Percentiles rank a stretch among this genome's conserved stretches.
Evolutionary conservation across 30 jellyfish, hydroid and myxozoan genomes (phyloP).

Genomic region (Aurelia aurita complex sp. Pacific): DNA sequence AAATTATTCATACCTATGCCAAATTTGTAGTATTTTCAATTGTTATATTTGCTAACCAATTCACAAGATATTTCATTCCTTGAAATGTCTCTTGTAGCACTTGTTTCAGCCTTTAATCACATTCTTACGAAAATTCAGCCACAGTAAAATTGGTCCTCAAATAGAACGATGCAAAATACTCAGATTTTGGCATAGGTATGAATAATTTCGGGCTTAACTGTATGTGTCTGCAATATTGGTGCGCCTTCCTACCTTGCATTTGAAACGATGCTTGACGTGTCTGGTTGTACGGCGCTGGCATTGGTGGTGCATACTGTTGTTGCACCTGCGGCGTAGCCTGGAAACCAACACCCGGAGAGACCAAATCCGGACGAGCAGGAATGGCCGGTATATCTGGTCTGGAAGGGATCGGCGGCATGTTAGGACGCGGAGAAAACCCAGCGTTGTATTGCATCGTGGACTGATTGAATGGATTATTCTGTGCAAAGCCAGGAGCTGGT

Average conservation of each 20-base stretch:
- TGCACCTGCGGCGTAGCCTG: constrained; percentile 15
- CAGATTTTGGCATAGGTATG: too few relatives aligned
- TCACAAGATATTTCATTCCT: too few relatives aligned
- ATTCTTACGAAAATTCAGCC: too few relatives aligned
- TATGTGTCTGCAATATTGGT: not conserved
- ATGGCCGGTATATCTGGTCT: constrained; percentile 64
- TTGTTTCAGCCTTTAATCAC: too few relatives aligned
- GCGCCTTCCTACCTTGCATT: constrained; percentile 3
- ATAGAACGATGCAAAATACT: too few relatives aligned
- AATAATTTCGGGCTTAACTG: too few relatives aligned
- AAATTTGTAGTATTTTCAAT: too few relatives aligned
- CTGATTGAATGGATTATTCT: constrained; percentile 46
- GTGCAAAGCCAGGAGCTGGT: constrained; percentile 10
- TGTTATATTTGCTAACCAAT: too few relatives aligned
- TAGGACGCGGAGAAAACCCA: constrained; percentile 39
- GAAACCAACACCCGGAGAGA: constrained; percentile 10
- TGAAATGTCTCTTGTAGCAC: too few relatives aligned
- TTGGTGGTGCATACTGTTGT: constrained; percentile 33
- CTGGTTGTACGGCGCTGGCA: constrained; percentile 49
- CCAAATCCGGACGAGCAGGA: constrained; percentile 54
- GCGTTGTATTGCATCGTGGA: constrained; percentile 30
- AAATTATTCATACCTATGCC: too few relatives aligned
- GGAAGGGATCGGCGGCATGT: constrained; percentile 40
- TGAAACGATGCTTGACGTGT: constrained; percentile 23
- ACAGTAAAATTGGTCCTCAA: too few relatives aligned